Percentiles rank a stretch among this genome's conserved stretches.
phyloP scores from a whole-genome alignment of 2,888 invertebrate genomes.

The Drosophila parthenogenetica region DNA sequence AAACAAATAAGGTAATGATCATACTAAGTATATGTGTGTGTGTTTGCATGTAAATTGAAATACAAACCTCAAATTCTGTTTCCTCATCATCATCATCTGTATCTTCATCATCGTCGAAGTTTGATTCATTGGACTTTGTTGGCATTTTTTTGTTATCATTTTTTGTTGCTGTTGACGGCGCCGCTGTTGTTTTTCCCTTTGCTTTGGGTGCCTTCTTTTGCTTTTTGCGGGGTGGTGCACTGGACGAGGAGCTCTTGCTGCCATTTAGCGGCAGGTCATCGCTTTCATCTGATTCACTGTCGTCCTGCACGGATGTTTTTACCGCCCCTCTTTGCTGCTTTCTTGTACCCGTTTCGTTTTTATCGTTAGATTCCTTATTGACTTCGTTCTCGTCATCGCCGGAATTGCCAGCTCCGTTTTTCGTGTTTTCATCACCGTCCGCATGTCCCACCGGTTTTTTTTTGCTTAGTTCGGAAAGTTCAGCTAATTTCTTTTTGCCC shows the following conservation, averaged over 20 bases:
- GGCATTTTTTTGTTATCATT: conserved; percentile 20
- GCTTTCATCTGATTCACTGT: conserved; percentile 71
- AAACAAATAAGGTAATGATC: neutral
- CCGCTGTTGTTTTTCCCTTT: conserved; percentile 22
- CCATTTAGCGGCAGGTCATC: conserved; percentile 76
- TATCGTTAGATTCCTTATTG: conserved; percentile 35
- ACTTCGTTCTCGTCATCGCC: conserved; percentile 40
- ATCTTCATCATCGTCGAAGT: conserved; percentile 53
- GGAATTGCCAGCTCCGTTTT: conserved; percentile 47
- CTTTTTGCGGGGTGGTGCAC: conserved; percentile 66
- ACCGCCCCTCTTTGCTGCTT: conserved; percentile 30
- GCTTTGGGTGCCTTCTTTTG: conserved; percentile 50
- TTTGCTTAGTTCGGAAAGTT: conserved; percentile 72
- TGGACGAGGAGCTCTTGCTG: conserved; percentile 75
- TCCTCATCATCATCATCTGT: conserved; percentile 84
- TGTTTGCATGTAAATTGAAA: neutral
- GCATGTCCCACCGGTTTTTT: conserved; percentile 75
- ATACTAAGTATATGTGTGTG: neutral
- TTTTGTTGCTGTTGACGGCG: conserved; percentile 5
- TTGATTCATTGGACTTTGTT: conserved; percentile 30
- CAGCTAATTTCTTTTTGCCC: conserved; percentile 81
- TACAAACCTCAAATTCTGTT: conserved; percentile 76
- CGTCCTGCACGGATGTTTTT: neutral
- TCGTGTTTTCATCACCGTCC: conserved; percentile 72
- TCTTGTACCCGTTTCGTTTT: conserved; percentile 42